Evolutionary conservation across 1,140 invertebrate species (phyloP), one percentile per base, ranked within the genome.

Genomic region (Pseudomyrmex gracilis): DNA sequence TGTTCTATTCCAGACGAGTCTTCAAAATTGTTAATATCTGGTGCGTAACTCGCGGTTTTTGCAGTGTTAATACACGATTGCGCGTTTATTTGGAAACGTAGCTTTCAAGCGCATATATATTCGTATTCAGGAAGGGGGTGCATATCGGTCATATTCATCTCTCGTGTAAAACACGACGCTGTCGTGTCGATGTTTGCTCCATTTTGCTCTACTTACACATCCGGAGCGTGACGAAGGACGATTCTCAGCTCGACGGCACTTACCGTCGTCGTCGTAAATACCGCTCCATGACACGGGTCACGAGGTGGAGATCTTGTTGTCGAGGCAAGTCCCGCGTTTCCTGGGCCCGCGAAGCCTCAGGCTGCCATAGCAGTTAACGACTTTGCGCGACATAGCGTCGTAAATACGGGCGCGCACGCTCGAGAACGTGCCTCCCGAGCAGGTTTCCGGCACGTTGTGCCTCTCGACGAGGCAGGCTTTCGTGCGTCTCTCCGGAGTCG

Each of bases 141-240:
- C 76, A 82, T 85, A 89, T 88, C 87, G 63, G 22, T 76, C 73
- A 63, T 83, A 89, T 89, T 78, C 82, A 86, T 88, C 87, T 89
- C 17, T 17, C 63, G 86, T 78, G 88, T 85, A 85, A 73, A 73
- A 89, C 82, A 85, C 67, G 67, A 24, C 20, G 53, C 17, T 76
- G 68, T 80, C 85, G 83, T 85, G 87, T 85, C 82, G 85, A 85
- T 78, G 67, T 70, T 68, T 71, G 87, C 71, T 86, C 84, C 87
- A 86, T 83, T 89, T 89, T 83, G 83, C 70, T 76, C 68, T 34
- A 34, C 64, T 47, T n/a, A 51, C 67, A 73, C 60, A 78, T 78
- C 68, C 87, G 66, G 47, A 57, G 43, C 70, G 66, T 64, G 78
- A 83, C 73, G 64, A 55, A 51, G 51, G 51, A 74, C 71, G 73